phyloP scores from a whole-genome alignment of 2,888 invertebrate species.

The Rhingia rostrata region DNA sequence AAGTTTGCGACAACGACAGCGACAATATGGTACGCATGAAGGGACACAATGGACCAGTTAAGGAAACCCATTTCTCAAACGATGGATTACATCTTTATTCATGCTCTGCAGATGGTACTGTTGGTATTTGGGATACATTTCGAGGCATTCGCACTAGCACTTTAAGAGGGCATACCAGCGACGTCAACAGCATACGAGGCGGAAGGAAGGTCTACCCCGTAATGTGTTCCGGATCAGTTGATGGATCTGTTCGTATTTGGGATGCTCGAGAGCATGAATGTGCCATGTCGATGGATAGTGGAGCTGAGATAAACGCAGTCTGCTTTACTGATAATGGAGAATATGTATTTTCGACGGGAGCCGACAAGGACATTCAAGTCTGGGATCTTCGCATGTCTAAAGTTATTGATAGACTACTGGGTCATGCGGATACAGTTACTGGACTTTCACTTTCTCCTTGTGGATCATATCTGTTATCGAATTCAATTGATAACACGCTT shows the following conservation, averaged over 20 bases:
- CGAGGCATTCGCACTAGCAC: slow-evolving; percentile 94
- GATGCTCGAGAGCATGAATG: slow-evolving; percentile 94
- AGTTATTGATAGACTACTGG: slow-evolving; percentile 91
- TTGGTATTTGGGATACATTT: slow-evolving; percentile 98
- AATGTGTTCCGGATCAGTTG: slow-evolving; percentile 96
- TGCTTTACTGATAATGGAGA: slow-evolving; percentile 97
- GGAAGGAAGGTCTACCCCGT: slow-evolving; percentile 88
- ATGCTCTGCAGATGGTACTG: slow-evolving; percentile 96
- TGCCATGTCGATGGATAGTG: slow-evolving; percentile 85
- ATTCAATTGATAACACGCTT: slow-evolving; percentile 97
- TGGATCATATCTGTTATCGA: slow-evolving; percentile 95
- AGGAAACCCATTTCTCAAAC: slow-evolving; percentile 94
- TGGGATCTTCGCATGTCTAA: slow-evolving; percentile 96
- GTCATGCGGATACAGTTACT: slow-evolving; percentile 97
- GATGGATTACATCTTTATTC: slow-evolving; percentile 93
- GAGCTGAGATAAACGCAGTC: slow-evolving; percentile 90
- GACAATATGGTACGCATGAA: slow-evolving; percentile 96
- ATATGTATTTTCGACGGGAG: slow-evolving; percentile 95
- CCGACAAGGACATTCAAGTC: slow-evolving; percentile 98
- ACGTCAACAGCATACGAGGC: slow-evolving; percentile 88
- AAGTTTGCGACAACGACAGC: slow-evolving; percentile 92
- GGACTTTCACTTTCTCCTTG: slow-evolving; percentile 86
- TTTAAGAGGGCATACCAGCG: slow-evolving; percentile 91
- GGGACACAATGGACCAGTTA: slow-evolving; percentile 97
- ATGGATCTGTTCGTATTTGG: slow-evolving; percentile 95